Percentiles rank a stretch among this genome's conserved stretches.
Evolutionary conservation across 2,113 vertebrate species (phyloP).

Genomic region (Scytalopus superciliaris): DNA sequence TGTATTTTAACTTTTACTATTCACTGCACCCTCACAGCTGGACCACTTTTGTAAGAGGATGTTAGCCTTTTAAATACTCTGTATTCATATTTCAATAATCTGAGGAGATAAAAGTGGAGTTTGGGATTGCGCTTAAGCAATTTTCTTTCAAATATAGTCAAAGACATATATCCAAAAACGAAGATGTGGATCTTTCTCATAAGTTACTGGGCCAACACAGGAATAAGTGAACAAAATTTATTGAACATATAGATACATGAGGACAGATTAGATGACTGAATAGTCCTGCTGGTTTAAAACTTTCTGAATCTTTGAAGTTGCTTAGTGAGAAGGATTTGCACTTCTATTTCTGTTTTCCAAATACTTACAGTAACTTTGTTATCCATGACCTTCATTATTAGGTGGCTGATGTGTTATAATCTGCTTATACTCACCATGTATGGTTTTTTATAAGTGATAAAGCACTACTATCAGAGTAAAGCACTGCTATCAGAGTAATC

Average conservation of each 20-base stretch:
- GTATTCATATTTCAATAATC: neutral
- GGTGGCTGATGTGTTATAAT: neutral
- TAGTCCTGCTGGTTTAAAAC: neutral
- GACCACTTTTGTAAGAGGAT: neutral
- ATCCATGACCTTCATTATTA: neutral
- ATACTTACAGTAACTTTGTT: neutral
- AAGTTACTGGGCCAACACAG: neutral
- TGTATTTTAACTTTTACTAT: neutral
- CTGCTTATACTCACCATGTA: neutral
- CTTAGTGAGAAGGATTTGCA: neutral
- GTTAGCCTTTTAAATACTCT: neutral
- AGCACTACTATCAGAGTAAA: conserved; percentile 10
- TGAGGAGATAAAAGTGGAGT: neutral
- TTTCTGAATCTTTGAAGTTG: neutral
- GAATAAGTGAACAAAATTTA: neutral
- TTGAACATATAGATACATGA: neutral
- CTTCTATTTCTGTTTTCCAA: neutral
- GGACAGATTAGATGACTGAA: neutral
- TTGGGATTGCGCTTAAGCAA: neutral
- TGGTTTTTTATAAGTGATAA: neutral
- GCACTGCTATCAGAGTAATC: neutral
- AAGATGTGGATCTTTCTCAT: neutral
- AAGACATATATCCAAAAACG: neutral
- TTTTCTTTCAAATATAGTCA: neutral
- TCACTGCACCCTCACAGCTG: neutral